Percentiles rank a stretch among this genome's conserved stretches.
These are phyloP conservation scores for Marmota flaviventris DNA, from an alignment of 2,113 vertebrate genomes.

Conservation along the genomic window DNA sequence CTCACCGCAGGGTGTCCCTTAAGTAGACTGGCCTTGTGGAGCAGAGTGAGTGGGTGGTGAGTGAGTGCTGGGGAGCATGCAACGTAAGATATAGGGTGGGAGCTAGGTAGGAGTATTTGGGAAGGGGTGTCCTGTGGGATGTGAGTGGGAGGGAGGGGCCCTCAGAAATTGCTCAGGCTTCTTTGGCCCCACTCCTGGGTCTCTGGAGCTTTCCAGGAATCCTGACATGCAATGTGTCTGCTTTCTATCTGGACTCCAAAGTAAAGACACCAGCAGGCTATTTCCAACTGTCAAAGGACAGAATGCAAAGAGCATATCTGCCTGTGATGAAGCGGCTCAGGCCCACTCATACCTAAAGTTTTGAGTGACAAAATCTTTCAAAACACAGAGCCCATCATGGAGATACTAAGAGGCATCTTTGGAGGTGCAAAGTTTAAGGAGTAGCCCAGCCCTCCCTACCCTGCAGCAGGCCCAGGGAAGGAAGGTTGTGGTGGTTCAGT, in stretches of 20 bases:
- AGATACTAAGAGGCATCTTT: background rate
- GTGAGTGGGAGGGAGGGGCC: background rate
- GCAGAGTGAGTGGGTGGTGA: background rate
- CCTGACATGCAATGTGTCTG: background rate
- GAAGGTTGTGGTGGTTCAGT: background rate
- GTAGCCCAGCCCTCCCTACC: background rate
- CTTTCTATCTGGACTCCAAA: background rate
- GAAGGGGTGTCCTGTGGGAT: no score
- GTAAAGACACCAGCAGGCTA: background rate
- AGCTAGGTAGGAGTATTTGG: no score
- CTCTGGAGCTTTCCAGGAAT: background rate
- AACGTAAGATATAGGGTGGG: background rate
- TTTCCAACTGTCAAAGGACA: background rate
- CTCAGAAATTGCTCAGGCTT: background rate
- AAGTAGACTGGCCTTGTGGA: background rate
- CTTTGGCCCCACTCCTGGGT: no score
- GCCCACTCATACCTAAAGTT: background rate
- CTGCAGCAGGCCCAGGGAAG: background rate
- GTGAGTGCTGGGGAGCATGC: background rate
- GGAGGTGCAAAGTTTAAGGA: background rate
- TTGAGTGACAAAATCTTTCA: slow-evolving; percentile 27
- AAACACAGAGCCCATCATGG: background rate
- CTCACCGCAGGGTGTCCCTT: background rate
- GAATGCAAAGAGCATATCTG: background rate
- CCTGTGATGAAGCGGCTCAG: background rate